phyloP scores from a whole-genome alignment of 2,113 vertebrate genomes.

The Eleginops maclovinus region DNA sequence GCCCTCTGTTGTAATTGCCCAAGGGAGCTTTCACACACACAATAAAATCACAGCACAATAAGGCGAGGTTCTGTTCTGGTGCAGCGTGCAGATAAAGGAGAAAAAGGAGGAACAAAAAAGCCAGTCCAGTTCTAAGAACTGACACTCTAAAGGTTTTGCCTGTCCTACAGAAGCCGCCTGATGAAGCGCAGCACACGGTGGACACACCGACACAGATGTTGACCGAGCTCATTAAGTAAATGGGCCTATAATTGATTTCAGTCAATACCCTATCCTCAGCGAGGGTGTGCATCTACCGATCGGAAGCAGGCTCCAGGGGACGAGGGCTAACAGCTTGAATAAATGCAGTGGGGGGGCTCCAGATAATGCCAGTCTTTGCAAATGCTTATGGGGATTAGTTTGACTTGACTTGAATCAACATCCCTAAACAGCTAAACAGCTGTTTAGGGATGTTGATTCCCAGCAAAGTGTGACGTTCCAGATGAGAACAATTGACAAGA shows the following conservation, averaged over 20 bases:
- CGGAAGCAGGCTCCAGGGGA: conserved; percentile 44
- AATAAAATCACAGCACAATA: neutral
- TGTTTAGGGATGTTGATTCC: conserved; percentile 41
- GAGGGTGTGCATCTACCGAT: conserved; percentile 52
- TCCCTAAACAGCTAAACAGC: no score
- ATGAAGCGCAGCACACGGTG: conserved; percentile 25
- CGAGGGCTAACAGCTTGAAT: conserved; percentile 48
- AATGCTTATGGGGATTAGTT: conserved; percentile 60
- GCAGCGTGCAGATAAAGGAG: neutral
- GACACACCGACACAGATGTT: conserved; percentile 62
- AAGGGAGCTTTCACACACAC: conserved; percentile 4
- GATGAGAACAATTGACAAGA: conserved; percentile 35
- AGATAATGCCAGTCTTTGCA: conserved; percentile 58
- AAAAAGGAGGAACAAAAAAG: neutral
- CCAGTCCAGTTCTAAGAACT: neutral
- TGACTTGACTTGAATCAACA: no score
- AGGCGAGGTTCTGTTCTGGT: neutral
- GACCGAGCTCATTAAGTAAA: conserved; percentile 73
- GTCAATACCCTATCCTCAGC: conserved; percentile 59
- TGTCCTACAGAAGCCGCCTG: neutral
- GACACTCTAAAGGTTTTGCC: neutral
- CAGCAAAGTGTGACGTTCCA: conserved; percentile 22
- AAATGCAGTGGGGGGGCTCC: conserved; percentile 53
- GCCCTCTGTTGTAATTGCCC: neutral
- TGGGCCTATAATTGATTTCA: conserved; percentile 71